Base-by-base conservation (phyloP, 2,113 vertebrate species). In the Pimephales promelas region DNA sequence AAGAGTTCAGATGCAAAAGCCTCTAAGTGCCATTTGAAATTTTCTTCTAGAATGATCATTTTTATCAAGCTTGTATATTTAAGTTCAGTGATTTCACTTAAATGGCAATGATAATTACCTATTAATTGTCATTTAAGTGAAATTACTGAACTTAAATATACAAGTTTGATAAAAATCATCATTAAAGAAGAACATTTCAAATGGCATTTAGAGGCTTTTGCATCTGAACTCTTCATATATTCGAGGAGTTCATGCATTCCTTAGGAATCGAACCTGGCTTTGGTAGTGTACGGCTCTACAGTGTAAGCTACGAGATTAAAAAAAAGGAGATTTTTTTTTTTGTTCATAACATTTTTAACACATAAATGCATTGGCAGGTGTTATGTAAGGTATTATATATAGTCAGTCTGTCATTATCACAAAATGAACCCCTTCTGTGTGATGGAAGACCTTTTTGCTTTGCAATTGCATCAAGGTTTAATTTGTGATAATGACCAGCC, bases 381-480 rank as follows among this genome's bases (percentile, higher is more conserved):
- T 74, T 74, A 28, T 74, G 14, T 52, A 52, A 74, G 31, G 34
- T 68, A 40, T 22, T 40, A 68, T 40, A 10, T 18, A 74, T 10
- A 28, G 14, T 26, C 47, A 49, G 24, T 7, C 9, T 52, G 45
- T 31, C 47, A 52, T 74, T 31, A 31, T 74, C 43, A 52, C 47
- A 20, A 52, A 74, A 31, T 74, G 20, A 49, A 74, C 45, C 45
- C 47, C 45, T 74, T 74, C 47, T 52, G 10, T 74, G 72, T 74
- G n/a, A 20, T 52, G 18, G 16, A 74, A 74, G 24, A 49, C 72
- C 45, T 52, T 45, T 74, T 49, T 16, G 14, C 71, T 73, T 52
- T 74, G 24, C 2, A 2, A 49, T 52, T 74, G 24, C 2, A 2
- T 7, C 45, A 52, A 26, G 45, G 24, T 74, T 74, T 52, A 10